Evolutionary conservation across 1,140 invertebrate genomes (phyloP).

Genomic region (Nymphalis io): DNA sequence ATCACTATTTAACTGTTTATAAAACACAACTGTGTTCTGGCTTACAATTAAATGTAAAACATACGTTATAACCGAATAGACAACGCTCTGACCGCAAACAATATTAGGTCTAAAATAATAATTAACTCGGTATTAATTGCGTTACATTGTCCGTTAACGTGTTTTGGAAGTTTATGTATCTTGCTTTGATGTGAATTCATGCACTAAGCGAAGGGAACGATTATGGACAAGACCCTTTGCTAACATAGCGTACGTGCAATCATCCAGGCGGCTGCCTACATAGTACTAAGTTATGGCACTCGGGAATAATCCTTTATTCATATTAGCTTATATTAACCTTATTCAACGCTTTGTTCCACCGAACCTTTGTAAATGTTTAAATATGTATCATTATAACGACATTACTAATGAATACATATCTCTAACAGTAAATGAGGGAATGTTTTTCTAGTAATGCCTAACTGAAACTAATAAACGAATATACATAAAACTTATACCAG

Average conservation of each 20-base stretch:
- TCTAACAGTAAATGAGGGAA: no score
- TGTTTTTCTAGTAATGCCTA: no score
- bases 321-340: conserved; percentile 39
- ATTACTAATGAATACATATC: background rate
- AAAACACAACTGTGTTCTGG: background rate
- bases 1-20: background rate
- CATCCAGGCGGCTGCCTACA: conserved; percentile 55
- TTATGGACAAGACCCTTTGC: conserved; percentile 62
- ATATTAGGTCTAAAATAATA: conserved; percentile 23
- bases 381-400: background rate
- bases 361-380: conserved; percentile 12
- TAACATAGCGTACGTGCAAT: conserved; percentile 59
- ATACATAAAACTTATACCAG: no score
- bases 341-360: conserved; percentile 26
- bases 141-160: conserved; percentile 26
- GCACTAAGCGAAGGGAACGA: conserved; percentile 59
- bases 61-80: background rate
- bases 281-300: conserved; percentile 39
- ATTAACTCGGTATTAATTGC: conserved; percentile 39
- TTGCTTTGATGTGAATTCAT: conserved; percentile 69
- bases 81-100: conserved; percentile 7
- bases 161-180: conserved; percentile 60
- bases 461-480: no score
- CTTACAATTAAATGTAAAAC: background rate
- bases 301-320: conserved; percentile 43